Evolutionary conservation across 2,888 invertebrate species (phyloP).

Genomic region (Orthosia gothica): DNA sequence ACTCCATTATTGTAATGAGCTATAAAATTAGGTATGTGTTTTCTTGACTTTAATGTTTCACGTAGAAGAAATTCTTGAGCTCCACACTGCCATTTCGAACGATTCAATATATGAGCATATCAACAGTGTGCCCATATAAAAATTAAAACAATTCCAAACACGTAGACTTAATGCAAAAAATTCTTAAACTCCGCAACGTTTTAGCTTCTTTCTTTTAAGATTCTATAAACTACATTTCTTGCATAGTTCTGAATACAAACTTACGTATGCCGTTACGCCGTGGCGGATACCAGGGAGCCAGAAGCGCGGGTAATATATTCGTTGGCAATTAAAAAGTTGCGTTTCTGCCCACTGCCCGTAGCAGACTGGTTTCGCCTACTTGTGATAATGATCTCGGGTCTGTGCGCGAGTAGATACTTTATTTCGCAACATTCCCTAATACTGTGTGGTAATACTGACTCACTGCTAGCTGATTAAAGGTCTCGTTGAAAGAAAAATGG

Average conservation of each 20-base stretch:
- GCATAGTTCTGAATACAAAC: slow-evolving; percentile 49
- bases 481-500: slow-evolving; percentile 26
- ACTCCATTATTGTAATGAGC: slow-evolving; percentile 40
- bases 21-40: slow-evolving; percentile 32
- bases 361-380: slow-evolving; percentile 74
- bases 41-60: slow-evolving; percentile 16
- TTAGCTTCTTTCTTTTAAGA: slow-evolving; percentile 47
- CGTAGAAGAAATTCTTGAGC: slow-evolving; percentile 6
- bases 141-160: slow-evolving; percentile 38
- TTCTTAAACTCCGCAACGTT: slow-evolving; percentile 5
- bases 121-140: slow-evolving; percentile 1
- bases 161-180: slow-evolving; percentile 40
- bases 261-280: slow-evolving; percentile 55
- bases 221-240: slow-evolving; percentile 50
- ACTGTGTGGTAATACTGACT: slow-evolving; percentile 61
- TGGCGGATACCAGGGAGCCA: slow-evolving; percentile 49
- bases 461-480: slow-evolving; percentile 26
- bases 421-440: slow-evolving; percentile 68
- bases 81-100: slow-evolving; percentile 4
- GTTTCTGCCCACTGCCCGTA: slow-evolving; percentile 67
- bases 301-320: slow-evolving; percentile 60
- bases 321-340: slow-evolving; percentile 63
- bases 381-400: slow-evolving; percentile 70
- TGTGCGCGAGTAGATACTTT: slow-evolving; percentile 52
- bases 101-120: slow-evolving; percentile 6